phyloP scores from a whole-genome alignment of 2,113 vertebrate species.

The Pangasianodon hypophthalmus region DNA sequence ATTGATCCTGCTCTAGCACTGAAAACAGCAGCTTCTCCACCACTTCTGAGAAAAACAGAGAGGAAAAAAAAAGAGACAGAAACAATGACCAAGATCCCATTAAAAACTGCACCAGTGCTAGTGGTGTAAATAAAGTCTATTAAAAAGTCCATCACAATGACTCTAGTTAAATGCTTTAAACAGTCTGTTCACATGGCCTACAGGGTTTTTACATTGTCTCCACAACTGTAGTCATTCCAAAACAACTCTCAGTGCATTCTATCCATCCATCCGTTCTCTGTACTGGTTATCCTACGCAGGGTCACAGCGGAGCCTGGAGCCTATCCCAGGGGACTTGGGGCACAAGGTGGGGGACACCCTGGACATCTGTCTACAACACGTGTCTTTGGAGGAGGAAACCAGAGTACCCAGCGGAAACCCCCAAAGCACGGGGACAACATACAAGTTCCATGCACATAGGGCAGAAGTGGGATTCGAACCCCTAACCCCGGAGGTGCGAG shows the following conservation, averaged over 20 bases:
- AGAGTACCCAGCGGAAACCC: too few relatives aligned
- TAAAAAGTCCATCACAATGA: background rate
- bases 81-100: constrained; percentile 23
- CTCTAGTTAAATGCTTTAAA: background rate
- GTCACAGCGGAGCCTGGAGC: too few relatives aligned
- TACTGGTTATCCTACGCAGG: too few relatives aligned
- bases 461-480: too few relatives aligned
- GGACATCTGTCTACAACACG: too few relatives aligned
- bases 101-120: background rate
- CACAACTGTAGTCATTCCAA: constrained; percentile 4
- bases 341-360: too few relatives aligned
- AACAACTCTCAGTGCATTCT: constrained; percentile 1
- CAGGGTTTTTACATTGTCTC: constrained; percentile 23
- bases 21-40: constrained; percentile 64
- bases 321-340: too few relatives aligned
- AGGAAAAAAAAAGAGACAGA: constrained; percentile 44
- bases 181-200: constrained; percentile 37
- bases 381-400: too few relatives aligned
- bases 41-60: constrained; percentile 62
- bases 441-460: too few relatives aligned
- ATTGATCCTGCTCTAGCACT: constrained; percentile 60
- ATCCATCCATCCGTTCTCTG: too few relatives aligned
- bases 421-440: too few relatives aligned
- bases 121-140: background rate
- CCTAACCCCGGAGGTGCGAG: too few relatives aligned